Evolutionary conservation across 2,113 vertebrate genomes (phyloP).

Genomic region (Oryzias celebensis): DNA sequence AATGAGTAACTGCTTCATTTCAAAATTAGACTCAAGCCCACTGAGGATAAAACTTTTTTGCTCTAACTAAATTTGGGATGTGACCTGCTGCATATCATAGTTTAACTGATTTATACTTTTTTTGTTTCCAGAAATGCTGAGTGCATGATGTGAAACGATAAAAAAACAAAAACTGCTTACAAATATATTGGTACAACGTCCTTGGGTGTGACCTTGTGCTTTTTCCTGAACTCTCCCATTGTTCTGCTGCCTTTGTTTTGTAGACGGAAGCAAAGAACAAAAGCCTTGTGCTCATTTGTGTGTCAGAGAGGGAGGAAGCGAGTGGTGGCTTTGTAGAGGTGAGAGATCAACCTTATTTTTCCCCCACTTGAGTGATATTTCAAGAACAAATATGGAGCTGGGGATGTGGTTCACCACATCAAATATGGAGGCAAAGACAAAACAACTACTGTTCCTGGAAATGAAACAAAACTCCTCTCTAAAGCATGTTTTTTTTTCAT

Average conservation of each 20-base stretch:
- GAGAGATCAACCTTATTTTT: conserved; percentile 30
- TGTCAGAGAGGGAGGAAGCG: conserved; percentile 2
- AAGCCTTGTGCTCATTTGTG: conserved; percentile 36
- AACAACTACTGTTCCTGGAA: conserved; percentile 23
- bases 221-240: conserved; percentile 36
- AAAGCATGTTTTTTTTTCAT: conserved; percentile 26
- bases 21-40: too few species aligned
- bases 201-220: conserved; percentile 47
- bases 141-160: conserved; percentile 70
- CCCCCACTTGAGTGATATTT: conserved; percentile 20
- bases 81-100: too few species aligned
- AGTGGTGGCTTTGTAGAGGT: conserved; percentile 12
- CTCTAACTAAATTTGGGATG: too few species aligned
- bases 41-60: too few species aligned
- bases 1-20: too few species aligned
- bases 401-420: conserved; percentile 24
- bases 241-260: conserved; percentile 36
- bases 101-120: conserved; percentile 57
- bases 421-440: conserved; percentile 16
- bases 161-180: conserved; percentile 60
- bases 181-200: conserved; percentile 60
- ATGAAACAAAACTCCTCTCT: conserved; percentile 3
- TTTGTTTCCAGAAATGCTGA: conserved; percentile 63
- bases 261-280: conserved; percentile 35
- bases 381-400: neutral